Evolutionary conservation across 1,140 invertebrate genomes (phyloP).

Genomic region (Drosophila mojavensis): DNA sequence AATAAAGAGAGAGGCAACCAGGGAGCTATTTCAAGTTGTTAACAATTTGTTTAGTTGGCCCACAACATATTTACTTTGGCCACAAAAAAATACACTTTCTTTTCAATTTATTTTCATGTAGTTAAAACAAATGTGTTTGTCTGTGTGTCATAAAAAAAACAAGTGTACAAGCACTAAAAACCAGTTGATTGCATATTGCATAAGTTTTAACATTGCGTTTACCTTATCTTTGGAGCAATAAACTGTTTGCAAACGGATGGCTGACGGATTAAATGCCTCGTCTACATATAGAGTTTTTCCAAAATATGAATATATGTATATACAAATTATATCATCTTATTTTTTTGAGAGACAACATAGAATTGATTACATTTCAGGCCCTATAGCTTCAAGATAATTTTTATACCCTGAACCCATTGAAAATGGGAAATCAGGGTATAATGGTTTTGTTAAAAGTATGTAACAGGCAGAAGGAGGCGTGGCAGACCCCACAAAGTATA

Average conservation of each 20-base stretch:
- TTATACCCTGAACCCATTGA: too few relatives aligned
- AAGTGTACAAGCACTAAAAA: conserved; percentile 24
- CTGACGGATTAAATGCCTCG: neutral
- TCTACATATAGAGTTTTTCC: too few relatives aligned
- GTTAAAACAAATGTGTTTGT: conserved; percentile 33
- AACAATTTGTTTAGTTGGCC: conserved; percentile 55
- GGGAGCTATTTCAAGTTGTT: conserved; percentile 47
- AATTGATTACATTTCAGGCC: too few relatives aligned
- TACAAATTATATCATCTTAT: too few relatives aligned
- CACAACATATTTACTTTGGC: conserved; percentile 31
- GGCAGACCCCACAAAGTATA: too few relatives aligned
- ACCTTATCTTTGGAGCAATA: conserved; percentile 20
- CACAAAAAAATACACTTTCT: conserved; percentile 59
- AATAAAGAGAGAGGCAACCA: too few relatives aligned
- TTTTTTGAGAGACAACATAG: too few relatives aligned
- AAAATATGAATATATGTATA: neutral
- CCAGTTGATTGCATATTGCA: conserved; percentile 43
- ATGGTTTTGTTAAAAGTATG: too few relatives aligned
- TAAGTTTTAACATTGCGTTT: conserved; percentile 34
- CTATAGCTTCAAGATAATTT: too few relatives aligned
- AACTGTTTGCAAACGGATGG: conserved; percentile 10
- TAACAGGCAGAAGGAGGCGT: too few relatives aligned
- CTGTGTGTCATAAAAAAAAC: conserved; percentile 20
- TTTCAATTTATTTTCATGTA: conserved; percentile 67
- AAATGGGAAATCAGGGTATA: too few relatives aligned